Evolutionary conservation across 1,140 invertebrate species (phyloP).

Genomic region (Nasonia vitripennis): DNA sequence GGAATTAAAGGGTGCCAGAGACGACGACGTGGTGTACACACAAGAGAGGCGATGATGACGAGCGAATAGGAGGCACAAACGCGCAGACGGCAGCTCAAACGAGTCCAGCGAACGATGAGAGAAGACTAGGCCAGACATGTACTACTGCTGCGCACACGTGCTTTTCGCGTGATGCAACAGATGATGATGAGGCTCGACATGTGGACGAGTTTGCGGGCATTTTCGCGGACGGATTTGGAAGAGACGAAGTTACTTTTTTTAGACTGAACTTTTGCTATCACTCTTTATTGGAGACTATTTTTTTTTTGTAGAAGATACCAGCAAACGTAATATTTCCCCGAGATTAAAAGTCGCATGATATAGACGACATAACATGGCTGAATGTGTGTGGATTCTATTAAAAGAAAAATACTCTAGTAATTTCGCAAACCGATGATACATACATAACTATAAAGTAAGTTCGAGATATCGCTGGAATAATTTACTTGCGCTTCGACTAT

Average conservation of each 20-base stretch:
- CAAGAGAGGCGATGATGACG: background rate
- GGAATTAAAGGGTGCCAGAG: background rate
- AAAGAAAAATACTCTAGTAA: too few species aligned
- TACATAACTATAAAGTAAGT: background rate
- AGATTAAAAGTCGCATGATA: too few species aligned
- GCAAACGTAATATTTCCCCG: too few species aligned
- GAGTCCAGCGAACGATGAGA: constrained; percentile 29
- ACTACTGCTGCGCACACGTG: background rate
- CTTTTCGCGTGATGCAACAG: background rate
- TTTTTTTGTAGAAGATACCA: too few species aligned
- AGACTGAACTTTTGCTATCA: too few species aligned
- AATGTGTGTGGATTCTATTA: too few species aligned
- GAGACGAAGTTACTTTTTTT: background rate
- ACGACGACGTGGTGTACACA: background rate
- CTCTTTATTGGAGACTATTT: too few species aligned
- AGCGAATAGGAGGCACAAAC: background rate
- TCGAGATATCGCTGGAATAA: background rate
- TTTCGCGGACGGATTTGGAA: background rate
- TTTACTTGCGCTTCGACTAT: background rate
- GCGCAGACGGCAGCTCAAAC: too few species aligned
- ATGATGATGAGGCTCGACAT: background rate
- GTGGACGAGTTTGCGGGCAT: background rate
- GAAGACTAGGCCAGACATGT: background rate
- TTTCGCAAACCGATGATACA: too few species aligned
- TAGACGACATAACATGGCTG: too few species aligned